Conservation (phyloP, 2,888 invertebrate species). For the Parnassius glacialis region DNA sequence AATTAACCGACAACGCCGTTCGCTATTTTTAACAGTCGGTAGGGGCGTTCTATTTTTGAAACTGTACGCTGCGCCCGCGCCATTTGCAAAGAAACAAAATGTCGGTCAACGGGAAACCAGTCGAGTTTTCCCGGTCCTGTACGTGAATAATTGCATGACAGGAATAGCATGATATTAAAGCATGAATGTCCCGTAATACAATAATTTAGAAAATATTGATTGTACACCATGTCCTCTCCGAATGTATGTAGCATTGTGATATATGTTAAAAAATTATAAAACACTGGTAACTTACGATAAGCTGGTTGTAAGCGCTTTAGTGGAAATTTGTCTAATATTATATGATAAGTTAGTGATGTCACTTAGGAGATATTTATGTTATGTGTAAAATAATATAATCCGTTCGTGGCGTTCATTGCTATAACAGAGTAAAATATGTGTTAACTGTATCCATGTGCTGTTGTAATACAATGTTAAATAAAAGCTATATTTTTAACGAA, state of each 20-base stretch:
- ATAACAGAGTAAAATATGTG: conserved; percentile 47
- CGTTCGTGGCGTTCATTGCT: conserved; percentile 30
- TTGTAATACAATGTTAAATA: conserved; percentile 39
- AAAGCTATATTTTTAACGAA: conserved; percentile 59
- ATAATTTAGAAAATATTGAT: conserved; percentile 30
- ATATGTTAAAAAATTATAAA: neutral
- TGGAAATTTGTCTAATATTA: conserved; percentile 49
- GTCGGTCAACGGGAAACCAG: conserved; percentile 65
- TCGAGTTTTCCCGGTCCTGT: conserved; percentile 48
- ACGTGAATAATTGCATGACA: conserved; percentile 59
- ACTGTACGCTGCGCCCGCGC: conserved; percentile 70
- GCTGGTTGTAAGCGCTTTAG: conserved; percentile 37
- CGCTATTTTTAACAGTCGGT: conserved; percentile 65
- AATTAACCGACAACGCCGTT: conserved; percentile 48
- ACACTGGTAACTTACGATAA: conserved; percentile 23
- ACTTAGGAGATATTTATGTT: conserved; percentile 28
- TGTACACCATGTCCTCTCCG: conserved; percentile 35
- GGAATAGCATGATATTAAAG: conserved; percentile 55
- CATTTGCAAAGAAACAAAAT: conserved; percentile 59
- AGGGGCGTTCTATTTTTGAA: conserved; percentile 70
- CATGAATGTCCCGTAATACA: conserved; percentile 47
- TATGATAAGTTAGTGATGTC: conserved; percentile 34
- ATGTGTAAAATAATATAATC: conserved; percentile 39
- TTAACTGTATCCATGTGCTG: conserved; percentile 55
- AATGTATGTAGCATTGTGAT: conserved; percentile 28